Base-by-base conservation (phyloP, 2,888 invertebrate species). In the Hymenopus coronatus region DNA sequence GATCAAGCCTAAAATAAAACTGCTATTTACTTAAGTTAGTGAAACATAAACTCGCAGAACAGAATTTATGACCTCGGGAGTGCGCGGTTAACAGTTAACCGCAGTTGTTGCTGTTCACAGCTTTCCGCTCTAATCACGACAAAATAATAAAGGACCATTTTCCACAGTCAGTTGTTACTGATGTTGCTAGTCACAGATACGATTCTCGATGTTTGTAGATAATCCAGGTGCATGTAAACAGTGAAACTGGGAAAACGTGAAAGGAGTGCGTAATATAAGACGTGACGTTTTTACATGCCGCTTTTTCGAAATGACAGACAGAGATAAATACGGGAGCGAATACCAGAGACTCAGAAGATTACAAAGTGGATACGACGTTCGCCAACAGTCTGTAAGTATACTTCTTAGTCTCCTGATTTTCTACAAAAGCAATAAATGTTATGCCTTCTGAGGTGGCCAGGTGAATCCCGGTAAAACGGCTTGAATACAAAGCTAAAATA, bases 311-410 rank as follows among this genome's bases (percentile, higher is more conserved):
- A 87, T 87, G 87, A 40, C 87, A 27, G 87, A 87, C 25, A 86
- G 93, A 90, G 92, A 92, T 90, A 93, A 92, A 88, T 97, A 97
- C 92, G 95, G 95, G 27, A 95, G 95, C 91, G 97, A 97, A 92
- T 97, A 97, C 91, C 94, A 94, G 90, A 94, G 96, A 91, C 92
- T 97, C 90, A 94, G 96, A 91, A 94, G 96, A 91, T 93, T 97
- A 46, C 96, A 96, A 15, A 96, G 95, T 92, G 96, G 96, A 92
- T 93, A 96, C 89, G 95, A 96, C 91, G 95, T 95, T 91, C 94
- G 96, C 91, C 95, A 96, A 93, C 95, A 96, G 90, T 96, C 95
- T 91, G 96, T 96, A 94, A 94, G 96, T 96, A 82, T 27, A 3
- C 20, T 25, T 40, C 33, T 33, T 33, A n/a, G 33, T 6, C 6